Conservation (phyloP, 1,140 invertebrate species). For the Ceratosolen fusciceps region DNA sequence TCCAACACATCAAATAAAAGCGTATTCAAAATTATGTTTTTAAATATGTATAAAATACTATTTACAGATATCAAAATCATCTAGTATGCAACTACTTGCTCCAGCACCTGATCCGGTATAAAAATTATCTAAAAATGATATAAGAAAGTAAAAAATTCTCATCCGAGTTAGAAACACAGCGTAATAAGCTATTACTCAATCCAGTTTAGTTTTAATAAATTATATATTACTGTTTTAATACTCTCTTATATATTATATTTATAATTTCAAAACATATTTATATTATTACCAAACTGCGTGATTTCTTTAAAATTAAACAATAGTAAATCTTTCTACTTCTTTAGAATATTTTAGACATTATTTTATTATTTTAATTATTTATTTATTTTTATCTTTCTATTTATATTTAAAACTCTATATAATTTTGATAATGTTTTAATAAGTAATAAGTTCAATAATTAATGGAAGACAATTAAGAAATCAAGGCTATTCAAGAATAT, state of each 20-base stretch:
- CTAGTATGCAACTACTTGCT: constrained; percentile 72
- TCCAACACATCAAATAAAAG: background rate
- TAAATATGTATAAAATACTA: constrained; percentile 8
- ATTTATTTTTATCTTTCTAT: too few species aligned
- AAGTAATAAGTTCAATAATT: too few species aligned
- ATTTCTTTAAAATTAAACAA: background rate
- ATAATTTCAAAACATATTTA: background rate
- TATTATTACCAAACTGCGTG: background rate
- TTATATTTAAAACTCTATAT: too few species aligned
- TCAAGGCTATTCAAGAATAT: constrained; percentile 27
- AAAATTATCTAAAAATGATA: constrained; percentile 8
- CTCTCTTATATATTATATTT: background rate
- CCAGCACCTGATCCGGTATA: constrained; percentile 71
- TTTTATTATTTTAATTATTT: constrained; percentile 2
- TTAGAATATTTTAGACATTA: background rate
- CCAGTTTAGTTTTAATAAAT: background rate
- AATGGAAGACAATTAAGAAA: constrained; percentile 32
- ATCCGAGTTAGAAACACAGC: background rate
- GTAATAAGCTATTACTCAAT: background rate
- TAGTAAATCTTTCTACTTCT: background rate
- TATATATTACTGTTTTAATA: constrained; percentile 39
- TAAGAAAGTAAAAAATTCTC: background rate
- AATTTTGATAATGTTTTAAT: too few species aligned
- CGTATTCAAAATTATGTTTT: background rate
- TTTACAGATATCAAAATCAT: constrained; percentile 71